Evolutionary conservation across 2,113 vertebrate genomes (phyloP).

Genomic region (Channa maculata): DNA sequence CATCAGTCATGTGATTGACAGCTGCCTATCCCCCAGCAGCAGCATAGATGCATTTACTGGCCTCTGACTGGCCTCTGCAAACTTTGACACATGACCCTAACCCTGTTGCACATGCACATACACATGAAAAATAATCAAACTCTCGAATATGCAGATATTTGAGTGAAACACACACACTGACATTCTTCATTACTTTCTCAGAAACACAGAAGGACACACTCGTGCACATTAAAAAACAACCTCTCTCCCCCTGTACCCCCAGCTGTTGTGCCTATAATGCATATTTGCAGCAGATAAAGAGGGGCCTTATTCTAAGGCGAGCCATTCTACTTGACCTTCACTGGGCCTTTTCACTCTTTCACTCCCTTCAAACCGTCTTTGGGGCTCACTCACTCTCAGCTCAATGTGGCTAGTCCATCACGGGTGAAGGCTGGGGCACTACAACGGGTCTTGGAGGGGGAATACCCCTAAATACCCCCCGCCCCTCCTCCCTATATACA

Average conservation of each 20-base stretch:
- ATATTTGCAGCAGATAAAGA: slow-evolving; percentile 96
- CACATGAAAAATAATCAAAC: slow-evolving; percentile 19
- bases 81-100: slow-evolving; percentile 67
- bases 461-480: slow-evolving; percentile 86
- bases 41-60: slow-evolving; percentile 92
- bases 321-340: slow-evolving; percentile 99
- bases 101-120: slow-evolving; percentile 19
- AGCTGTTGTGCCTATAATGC: slow-evolving; percentile 91
- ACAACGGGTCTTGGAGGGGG: slow-evolving; percentile 76
- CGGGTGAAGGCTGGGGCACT: slow-evolving; percentile 89
- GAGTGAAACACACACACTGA: slow-evolving; percentile 13
- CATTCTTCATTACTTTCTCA: slow-evolving; percentile 56
- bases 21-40: slow-evolving; percentile 89
- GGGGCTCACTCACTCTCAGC: slow-evolving; percentile 85
- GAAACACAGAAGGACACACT: slow-evolving; percentile 61
- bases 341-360: slow-evolving; percentile 91
- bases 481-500: slow-evolving; percentile 12
- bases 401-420: slow-evolving; percentile 97
- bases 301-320: slow-evolving; percentile 94
- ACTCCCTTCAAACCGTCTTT: slow-evolving; percentile 97
- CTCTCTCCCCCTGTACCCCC: slow-evolving; percentile 47
- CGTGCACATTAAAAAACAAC: slow-evolving; percentile 66
- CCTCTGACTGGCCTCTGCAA: slow-evolving; percentile 83
- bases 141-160: slow-evolving; percentile 32
- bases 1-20: slow-evolving; percentile 96